Percentiles rank a stretch among this genome's conserved stretches.
Conservation (phyloP, 1,140 invertebrate species). For the Hypothenemus hampei region DNA sequence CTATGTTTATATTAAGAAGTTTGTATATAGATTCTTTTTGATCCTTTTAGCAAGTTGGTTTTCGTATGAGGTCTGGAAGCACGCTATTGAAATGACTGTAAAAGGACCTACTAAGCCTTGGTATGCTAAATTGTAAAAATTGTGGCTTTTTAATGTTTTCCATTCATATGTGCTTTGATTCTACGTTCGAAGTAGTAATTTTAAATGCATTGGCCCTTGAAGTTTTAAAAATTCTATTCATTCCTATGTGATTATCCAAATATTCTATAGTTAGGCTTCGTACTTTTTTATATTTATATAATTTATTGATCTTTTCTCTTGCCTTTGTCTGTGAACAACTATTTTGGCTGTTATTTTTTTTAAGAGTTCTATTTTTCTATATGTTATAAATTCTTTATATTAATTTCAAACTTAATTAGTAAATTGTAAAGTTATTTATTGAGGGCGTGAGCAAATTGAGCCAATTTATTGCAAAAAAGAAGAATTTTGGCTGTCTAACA, state of each 20-base stretch:
- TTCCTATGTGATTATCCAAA: no score
- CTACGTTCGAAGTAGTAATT: no score
- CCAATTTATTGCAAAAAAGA: no score
- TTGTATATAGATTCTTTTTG: conserved; percentile 12
- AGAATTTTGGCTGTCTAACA: no score
- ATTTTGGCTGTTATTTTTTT: conserved; percentile 4
- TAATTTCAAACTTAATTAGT: no score
- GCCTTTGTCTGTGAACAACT: not conserved
- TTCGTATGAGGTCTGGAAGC: conserved; percentile 16
- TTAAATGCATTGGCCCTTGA: no score
- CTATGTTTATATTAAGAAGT: conserved; percentile 8
- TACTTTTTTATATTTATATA: not conserved
- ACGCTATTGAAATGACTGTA: conserved; percentile 1
- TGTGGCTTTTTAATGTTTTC: not conserved
- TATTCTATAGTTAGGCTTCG: no score
- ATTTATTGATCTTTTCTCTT: not conserved
- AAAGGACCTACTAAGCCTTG: conserved; percentile 5
- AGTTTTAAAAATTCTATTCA: no score
- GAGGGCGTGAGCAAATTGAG: no score
- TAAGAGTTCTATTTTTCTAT: not conserved
- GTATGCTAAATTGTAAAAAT: conserved; percentile 1
- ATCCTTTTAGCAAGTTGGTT: conserved; percentile 7
- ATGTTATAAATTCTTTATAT: not conserved
- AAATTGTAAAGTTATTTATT: no score
- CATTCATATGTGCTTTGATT: not conserved